phyloP scores from a whole-genome alignment of 2,888 invertebrate genomes.

The Caenorhabditis becei region DNA sequence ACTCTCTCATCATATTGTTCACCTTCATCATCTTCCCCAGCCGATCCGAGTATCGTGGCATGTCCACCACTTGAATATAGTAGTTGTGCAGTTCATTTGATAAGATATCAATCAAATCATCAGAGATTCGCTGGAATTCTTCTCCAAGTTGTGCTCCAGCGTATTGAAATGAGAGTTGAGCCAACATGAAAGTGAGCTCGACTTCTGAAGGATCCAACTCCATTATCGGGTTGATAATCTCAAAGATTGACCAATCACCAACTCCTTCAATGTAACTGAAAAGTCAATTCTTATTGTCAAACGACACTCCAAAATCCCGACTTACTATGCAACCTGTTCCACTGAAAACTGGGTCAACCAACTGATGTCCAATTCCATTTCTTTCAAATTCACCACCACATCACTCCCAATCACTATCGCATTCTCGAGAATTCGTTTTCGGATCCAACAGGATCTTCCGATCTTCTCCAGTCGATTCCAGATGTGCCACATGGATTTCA shows the following conservation, averaged over 20 bases:
- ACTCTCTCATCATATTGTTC: constrained; percentile 49
- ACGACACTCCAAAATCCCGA: not conserved
- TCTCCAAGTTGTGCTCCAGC: constrained; percentile 39
- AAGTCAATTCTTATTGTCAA: not conserved
- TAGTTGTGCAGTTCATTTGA: constrained; percentile 55
- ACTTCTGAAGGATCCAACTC: constrained; percentile 38
- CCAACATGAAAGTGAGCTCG: constrained; percentile 58
- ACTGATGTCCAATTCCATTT: constrained; percentile 24
- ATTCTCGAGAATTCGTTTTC: not conserved
- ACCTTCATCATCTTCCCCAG: constrained; percentile 58
- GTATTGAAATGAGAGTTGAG: constrained; percentile 44
- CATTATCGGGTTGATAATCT: not conserved
- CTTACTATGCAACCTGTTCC: constrained; percentile 31
- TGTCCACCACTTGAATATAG: constrained; percentile 31
- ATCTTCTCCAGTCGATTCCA: constrained; percentile 46
- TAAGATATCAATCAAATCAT: constrained; percentile 28
- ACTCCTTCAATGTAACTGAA: constrained; percentile 21
- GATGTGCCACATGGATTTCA: constrained; percentile 41
- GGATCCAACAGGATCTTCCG: not conserved
- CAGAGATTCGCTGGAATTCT: constrained; percentile 13
- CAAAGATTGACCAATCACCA: constrained; percentile 7
- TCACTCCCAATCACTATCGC: constrained; percentile 1
- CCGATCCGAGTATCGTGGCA: constrained; percentile 54
- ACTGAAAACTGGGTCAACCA: constrained; percentile 26
- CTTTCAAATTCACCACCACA: not conserved